Conservation (phyloP, 1,140 invertebrate species). For the Hypothenemus hampei region DNA sequence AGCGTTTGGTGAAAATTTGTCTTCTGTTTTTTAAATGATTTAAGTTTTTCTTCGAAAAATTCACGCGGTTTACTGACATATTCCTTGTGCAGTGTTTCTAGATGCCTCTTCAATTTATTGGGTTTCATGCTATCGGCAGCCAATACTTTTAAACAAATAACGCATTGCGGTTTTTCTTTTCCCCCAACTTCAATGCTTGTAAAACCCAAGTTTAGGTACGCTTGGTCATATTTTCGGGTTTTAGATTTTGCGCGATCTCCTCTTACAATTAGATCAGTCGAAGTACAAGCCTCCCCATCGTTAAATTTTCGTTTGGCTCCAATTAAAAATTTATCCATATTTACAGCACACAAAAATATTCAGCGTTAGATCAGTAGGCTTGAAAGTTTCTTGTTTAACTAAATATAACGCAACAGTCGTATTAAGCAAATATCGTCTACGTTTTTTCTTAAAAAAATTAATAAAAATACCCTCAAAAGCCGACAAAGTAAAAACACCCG, state of each 20-base stretch:
- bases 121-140: conserved; percentile 13
- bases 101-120: conserved; percentile 15
- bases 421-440: too few species aligned
- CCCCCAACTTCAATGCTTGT: conserved; percentile 3
- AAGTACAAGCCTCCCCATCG: neutral
- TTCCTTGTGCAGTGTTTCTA: conserved; percentile 9
- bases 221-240: conserved; percentile 5
- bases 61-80: neutral
- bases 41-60: neutral
- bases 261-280: neutral
- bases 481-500: neutral
- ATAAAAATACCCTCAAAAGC: neutral
- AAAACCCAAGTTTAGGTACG: conserved; percentile 11
- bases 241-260: neutral
- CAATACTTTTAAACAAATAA: conserved; percentile 22
- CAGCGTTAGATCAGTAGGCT: neutral
- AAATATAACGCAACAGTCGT: neutral
- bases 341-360: neutral
- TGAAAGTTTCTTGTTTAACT: neutral
- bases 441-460: too few species aligned
- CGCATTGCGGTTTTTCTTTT: conserved; percentile 18
- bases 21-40: neutral
- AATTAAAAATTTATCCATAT: conserved; percentile 3
- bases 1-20: neutral
- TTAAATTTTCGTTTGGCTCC: neutral